Evolutionary conservation across 2,888 invertebrate genomes (phyloP), one percentile per base, ranked within the genome.

Genomic region (Caenorhabditis sp.): DNA sequence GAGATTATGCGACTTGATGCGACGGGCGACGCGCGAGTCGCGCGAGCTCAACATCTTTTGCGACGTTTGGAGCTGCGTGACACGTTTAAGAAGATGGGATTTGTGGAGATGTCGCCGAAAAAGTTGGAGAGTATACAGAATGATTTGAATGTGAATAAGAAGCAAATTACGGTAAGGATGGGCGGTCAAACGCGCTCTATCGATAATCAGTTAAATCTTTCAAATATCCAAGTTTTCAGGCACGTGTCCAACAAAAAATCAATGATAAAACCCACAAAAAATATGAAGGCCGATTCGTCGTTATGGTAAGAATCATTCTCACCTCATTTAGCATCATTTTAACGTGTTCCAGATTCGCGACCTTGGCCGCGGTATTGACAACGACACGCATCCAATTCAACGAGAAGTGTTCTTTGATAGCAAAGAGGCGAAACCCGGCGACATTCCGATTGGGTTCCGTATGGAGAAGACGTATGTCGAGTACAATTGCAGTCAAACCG

Each of bases 321-420:
- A 5, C 7, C 20, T 50, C 7, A 8, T 14, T n/a, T 50, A 17
- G 14, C n/a, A n/a, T 8, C 50, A 50, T n/a, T 50, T 50, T 5
- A 5, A 20, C 4, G 14, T 17, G 4, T 8, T 67, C 38, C 58
- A 64, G 66, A 50, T 59, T 53, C 63, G 67, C 0, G 67, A 63
- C 0, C 56, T 71, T 12, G 63, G 67, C 1, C 54, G 63, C 1
- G 71, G 71, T 14, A 60, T 71, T 20, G 70, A 67, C 56, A 67
- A 59, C 3, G 21, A 56, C 25, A 63, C 67, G 14, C 71, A 71
- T 60, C 71, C 71, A 10, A 58, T 71, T 17, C 52, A 71, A 36
- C 50, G 63, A 20, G 67, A 67, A 58, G 23, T 71, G 20, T n/a
- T n/a, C n/a, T 71, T 71, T 38, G 17, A 17, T 43, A 10, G 10